These are phyloP conservation scores for Pantelozetes paolii DNA, from an alignment of 2,888 invertebrate species.

Conservation along the genomic window DNA sequence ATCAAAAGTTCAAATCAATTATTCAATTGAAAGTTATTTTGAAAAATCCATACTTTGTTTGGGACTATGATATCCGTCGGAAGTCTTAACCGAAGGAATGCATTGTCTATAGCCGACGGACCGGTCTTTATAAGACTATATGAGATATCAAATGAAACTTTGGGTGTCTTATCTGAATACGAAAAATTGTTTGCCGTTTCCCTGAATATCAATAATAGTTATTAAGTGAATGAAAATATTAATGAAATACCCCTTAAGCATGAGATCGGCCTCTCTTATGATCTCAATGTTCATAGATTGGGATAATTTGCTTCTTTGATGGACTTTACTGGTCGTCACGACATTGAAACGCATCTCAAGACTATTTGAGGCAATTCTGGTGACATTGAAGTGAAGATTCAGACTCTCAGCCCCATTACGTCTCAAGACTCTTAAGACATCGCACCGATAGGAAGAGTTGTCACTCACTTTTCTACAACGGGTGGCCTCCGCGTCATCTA, in stretches of 20 bases:
- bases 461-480: neutral
- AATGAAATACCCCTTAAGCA: neutral
- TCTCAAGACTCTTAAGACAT: conserved; percentile 28
- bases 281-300: neutral
- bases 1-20: too few relatives aligned
- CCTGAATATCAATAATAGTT: too few relatives aligned
- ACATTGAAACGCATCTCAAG: conserved; percentile 15
- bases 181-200: too few relatives aligned
- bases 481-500: neutral
- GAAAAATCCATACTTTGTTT: too few relatives aligned
- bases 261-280: conserved; percentile 11
- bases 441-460: conserved; percentile 7
- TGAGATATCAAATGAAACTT: too few relatives aligned
- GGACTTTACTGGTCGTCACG: conserved; percentile 21
- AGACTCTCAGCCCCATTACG: neutral
- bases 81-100: too few relatives aligned
- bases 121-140: too few relatives aligned
- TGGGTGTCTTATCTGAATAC: too few relatives aligned
- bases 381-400: conserved; percentile 16
- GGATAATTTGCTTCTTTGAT: neutral
- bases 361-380: neutral
- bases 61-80: too few relatives aligned
- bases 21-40: too few relatives aligned
- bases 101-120: too few relatives aligned
- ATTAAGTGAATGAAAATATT: too few relatives aligned